phyloP scores from a whole-genome alignment of 2,888 invertebrate genomes.

The Ramazzottius varieornatus region DNA sequence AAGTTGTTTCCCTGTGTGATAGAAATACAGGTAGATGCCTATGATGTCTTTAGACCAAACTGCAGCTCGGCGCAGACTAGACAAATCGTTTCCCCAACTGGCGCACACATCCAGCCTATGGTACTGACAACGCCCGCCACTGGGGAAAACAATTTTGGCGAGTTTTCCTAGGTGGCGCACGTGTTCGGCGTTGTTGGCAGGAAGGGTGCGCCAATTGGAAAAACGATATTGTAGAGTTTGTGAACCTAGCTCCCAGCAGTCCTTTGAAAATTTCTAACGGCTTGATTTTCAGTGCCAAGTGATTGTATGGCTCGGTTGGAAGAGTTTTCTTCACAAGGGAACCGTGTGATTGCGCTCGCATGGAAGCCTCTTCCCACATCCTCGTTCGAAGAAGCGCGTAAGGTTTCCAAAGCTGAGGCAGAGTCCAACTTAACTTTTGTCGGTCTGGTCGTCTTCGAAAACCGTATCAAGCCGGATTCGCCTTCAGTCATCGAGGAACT shows the following conservation, averaged over 20 bases:
- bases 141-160: not conserved
- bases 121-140: too few species aligned
- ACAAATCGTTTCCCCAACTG: too few species aligned
- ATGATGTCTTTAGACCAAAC: not conserved
- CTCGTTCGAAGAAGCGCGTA: slow-evolving; percentile 10
- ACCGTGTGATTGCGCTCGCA: slow-evolving; percentile 30
- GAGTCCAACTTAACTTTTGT: slow-evolving; percentile 54
- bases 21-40: slow-evolving; percentile 20
- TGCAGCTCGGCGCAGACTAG: too few species aligned
- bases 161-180: too few species aligned
- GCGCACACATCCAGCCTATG: too few species aligned
- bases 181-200: too few species aligned
- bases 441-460: slow-evolving; percentile 77
- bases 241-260: too few species aligned
- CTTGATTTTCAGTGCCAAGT: slow-evolving; percentile 23
- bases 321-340: slow-evolving; percentile 28
- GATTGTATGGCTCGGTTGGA: slow-evolving; percentile 25
- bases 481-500: slow-evolving; percentile 49
- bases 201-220: too few species aligned
- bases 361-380: slow-evolving; percentile 19
- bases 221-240: too few species aligned
- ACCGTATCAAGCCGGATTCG: slow-evolving; percentile 66
- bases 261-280: too few species aligned
- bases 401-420: slow-evolving; percentile 20
- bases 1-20: slow-evolving; percentile 25